Conservation (phyloP, 1,140 invertebrate species). For the Globodera rostochiensis region DNA sequence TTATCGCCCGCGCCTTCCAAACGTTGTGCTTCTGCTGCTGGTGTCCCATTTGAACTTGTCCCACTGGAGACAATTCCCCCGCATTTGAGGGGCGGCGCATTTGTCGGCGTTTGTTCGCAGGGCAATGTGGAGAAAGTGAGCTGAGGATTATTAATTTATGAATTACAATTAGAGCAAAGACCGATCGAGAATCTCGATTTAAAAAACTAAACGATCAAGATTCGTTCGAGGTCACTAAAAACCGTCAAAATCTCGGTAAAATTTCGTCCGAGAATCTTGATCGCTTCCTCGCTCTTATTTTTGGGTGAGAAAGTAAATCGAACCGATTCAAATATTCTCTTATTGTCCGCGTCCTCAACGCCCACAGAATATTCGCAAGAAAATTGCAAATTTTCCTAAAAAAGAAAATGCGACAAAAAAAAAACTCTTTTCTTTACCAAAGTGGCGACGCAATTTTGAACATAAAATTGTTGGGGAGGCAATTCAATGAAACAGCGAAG, state of each 20-base stretch:
- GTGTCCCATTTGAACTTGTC: not conserved
- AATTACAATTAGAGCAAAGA: not conserved
- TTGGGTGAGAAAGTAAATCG: not conserved
- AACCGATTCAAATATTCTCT: slow-evolving; percentile 15
- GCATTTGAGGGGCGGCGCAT: slow-evolving; percentile 30
- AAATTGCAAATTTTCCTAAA: slow-evolving; percentile 40
- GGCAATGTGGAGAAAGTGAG: slow-evolving; percentile 37
- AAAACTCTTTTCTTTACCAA: slow-evolving; percentile 18
- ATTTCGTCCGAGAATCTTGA: not conserved
- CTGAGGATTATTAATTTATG: slow-evolving; percentile 11
- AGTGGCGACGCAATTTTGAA: slow-evolving; percentile 42
- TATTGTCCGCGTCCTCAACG: slow-evolving; percentile 33
- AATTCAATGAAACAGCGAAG: slow-evolving; percentile 34
- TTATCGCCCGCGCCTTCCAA: not conserved
- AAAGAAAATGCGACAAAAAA: not conserved
- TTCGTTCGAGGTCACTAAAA: no score
- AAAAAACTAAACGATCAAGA: no score
- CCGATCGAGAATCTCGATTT: not conserved
- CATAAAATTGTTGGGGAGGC: slow-evolving; percentile 38
- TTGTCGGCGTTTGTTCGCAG: slow-evolving; percentile 44
- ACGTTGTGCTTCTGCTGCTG: not conserved
- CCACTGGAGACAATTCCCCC: not conserved
- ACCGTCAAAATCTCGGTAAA: not conserved
- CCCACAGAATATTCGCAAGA: slow-evolving; percentile 48
- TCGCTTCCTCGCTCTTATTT: not conserved